Evolutionary conservation across 2,113 vertebrate species (phyloP).

Genomic region (Hippocampus mohnikei): DNA sequence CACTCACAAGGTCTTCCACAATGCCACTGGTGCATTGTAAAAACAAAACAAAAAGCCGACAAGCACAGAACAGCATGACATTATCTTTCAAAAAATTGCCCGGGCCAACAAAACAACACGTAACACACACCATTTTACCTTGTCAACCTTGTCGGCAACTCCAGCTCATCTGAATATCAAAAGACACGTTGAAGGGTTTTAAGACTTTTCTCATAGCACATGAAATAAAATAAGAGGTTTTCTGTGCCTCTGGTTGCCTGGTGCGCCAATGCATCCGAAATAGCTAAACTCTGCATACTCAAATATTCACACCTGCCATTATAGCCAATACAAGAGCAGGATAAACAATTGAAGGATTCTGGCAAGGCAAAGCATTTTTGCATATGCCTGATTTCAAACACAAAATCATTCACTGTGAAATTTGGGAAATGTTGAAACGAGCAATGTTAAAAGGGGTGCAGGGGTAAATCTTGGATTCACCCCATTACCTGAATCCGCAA

Average conservation of each 20-base stretch:
- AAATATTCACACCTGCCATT: neutral
- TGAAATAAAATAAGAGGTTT: neutral
- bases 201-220: slow-evolving; percentile 17
- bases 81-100: slow-evolving; percentile 18
- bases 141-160: slow-evolving; percentile 58
- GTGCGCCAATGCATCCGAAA: neutral
- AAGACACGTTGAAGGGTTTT: slow-evolving; percentile 55
- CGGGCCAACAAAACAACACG: slow-evolving; percentile 42
- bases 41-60: slow-evolving; percentile 37
- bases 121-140: slow-evolving; percentile 58
- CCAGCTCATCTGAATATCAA: slow-evolving; percentile 67
- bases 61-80: slow-evolving; percentile 51
- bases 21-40: slow-evolving; percentile 52
- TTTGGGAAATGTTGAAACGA: neutral
- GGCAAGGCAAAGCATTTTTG: neutral
- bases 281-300: neutral
- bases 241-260: too few relatives aligned
- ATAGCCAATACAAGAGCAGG: neutral
- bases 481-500: neutral
- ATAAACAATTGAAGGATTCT: neutral
- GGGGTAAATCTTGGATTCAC: neutral
- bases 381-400: neutral
- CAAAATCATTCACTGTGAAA: neutral
- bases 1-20: slow-evolving; percentile 51
- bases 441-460: neutral